Evolutionary conservation across 2,888 invertebrate species (phyloP).

Genomic region (Tribolium freemani): DNA sequence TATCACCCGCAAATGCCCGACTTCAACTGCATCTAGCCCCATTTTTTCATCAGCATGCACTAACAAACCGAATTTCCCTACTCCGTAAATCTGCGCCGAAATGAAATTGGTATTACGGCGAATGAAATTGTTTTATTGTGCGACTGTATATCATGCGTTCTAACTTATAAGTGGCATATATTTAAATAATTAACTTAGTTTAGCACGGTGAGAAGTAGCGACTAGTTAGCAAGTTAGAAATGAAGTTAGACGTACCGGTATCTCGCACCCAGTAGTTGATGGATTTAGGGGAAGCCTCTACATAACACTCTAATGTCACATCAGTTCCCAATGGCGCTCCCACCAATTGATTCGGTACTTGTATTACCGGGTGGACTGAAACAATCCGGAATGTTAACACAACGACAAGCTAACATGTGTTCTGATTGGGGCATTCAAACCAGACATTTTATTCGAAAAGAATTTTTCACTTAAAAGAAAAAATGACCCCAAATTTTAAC

Average conservation of each 20-base stretch:
- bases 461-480: background rate
- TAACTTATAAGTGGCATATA: conserved; percentile 55
- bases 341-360: conserved; percentile 93
- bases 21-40: conserved; percentile 46
- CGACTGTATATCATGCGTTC: conserved; percentile 44
- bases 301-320: conserved; percentile 89
- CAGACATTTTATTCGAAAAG: background rate
- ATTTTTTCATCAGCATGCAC: conserved; percentile 47
- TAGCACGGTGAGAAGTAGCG: conserved; percentile 52
- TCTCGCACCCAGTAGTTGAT: conserved; percentile 93
- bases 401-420: conserved; percentile 35
- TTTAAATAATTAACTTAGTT: conserved; percentile 61
- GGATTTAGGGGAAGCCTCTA: conserved; percentile 90
- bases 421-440: conserved; percentile 25
- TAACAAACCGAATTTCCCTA: conserved; percentile 18
- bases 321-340: conserved; percentile 90
- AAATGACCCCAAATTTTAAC: background rate
- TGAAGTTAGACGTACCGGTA: conserved; percentile 73
- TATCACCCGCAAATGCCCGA: conserved; percentile 52
- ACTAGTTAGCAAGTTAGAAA: conserved; percentile 51
- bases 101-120: conserved; percentile 14
- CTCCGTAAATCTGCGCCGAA: background rate
- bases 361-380: conserved; percentile 91
- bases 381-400: conserved; percentile 52
- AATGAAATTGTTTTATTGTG: conserved; percentile 38